Percentiles rank a stretch among this genome's conserved stretches.
These are phyloP conservation scores for Oostethus manadensis DNA, from an alignment of 2,113 vertebrate genomes.

Conservation along the genomic window DNA sequence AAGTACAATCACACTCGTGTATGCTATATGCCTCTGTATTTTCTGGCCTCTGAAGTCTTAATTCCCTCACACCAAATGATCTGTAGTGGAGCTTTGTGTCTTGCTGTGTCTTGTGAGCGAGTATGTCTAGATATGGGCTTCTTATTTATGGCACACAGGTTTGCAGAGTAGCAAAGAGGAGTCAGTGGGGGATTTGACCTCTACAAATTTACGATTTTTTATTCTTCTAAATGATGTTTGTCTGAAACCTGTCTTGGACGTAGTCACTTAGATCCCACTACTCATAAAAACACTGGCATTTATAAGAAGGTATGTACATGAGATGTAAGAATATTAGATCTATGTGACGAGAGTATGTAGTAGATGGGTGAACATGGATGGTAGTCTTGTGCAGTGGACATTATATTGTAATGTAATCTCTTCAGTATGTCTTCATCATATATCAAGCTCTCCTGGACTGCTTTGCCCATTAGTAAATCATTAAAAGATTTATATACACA, in stretches of 20 bases:
- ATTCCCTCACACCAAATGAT: slow-evolving; percentile 50
- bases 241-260: slow-evolving; percentile 37
- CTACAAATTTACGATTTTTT: slow-evolving; percentile 57
- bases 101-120: slow-evolving; percentile 21
- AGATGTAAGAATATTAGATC: background rate
- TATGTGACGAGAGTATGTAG: background rate
- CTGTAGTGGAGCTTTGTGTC: slow-evolving; percentile 19
- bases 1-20: slow-evolving; percentile 33
- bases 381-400: no score
- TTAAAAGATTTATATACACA: no score
- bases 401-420: no score
- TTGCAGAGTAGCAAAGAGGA: slow-evolving; percentile 53
- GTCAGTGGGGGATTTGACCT: slow-evolving; percentile 62
- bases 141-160: slow-evolving; percentile 57
- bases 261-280: slow-evolving; percentile 24
- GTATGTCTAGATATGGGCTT: slow-evolving; percentile 25
- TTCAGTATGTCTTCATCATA: no score
- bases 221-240: slow-evolving; percentile 53
- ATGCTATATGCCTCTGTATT: background rate
- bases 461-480: no score
- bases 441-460: no score
- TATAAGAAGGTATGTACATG: background rate
- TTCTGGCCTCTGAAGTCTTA: slow-evolving; percentile 23
- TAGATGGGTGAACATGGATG: background rate
- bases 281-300: slow-evolving; percentile 38